These are phyloP conservation scores for Actenoides lindsayi DNA, from an alignment of 2,113 vertebrate genomes.

Conservation along the genomic window DNA sequence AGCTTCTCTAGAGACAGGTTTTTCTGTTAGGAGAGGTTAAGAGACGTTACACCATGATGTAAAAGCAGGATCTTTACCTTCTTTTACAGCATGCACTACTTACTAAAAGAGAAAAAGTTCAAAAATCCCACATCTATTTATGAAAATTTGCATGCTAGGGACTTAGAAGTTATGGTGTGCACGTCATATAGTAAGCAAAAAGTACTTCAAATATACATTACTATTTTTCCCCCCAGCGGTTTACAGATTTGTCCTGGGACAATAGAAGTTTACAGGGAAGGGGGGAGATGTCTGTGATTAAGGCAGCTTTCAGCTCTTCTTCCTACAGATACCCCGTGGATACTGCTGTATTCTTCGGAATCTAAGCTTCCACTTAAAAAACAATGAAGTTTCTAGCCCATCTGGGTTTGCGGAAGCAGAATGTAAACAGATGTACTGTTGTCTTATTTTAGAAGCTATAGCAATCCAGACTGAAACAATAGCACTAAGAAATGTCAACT, in stretches of 20 bases:
- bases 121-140: not conserved
- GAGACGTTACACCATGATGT: not conserved
- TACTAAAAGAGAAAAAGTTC: not conserved
- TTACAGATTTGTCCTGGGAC: not conserved
- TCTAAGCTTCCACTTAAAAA: slow-evolving; percentile 53
- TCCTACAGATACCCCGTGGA: slow-evolving; percentile 57
- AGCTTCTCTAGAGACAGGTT: not conserved
- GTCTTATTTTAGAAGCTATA: slow-evolving; percentile 72
- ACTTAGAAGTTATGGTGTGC: not conserved
- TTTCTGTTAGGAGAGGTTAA: not conserved
- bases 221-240: not conserved
- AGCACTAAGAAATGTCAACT: slow-evolving; percentile 70
- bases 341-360: slow-evolving; percentile 50
- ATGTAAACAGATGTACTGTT: slow-evolving; percentile 74
- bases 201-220: not conserved
- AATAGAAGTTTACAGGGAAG: slow-evolving; percentile 16
- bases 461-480: slow-evolving; percentile 71
- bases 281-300: slow-evolving; percentile 10
- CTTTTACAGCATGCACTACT: not conserved
- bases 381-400: slow-evolving; percentile 64
- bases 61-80: not conserved
- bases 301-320: slow-evolving; percentile 35
- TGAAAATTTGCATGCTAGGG: not conserved
- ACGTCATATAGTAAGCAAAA: not conserved
- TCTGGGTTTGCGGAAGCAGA: slow-evolving; percentile 68